phyloP scores from a whole-genome alignment of 2,113 vertebrate species.

The Chaetops frenatus region DNA sequence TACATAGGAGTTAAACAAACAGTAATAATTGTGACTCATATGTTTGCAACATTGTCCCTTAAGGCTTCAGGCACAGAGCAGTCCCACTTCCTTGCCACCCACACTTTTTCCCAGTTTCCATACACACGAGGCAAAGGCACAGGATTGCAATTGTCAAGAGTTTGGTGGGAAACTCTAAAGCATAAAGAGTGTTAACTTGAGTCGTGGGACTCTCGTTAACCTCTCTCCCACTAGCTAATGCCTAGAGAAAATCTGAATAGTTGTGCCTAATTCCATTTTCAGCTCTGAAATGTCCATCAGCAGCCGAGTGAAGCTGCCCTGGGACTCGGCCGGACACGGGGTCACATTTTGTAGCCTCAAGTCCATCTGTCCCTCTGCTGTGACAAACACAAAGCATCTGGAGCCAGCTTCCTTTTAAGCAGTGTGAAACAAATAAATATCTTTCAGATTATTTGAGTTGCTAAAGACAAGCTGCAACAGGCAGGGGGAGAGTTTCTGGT shows the following conservation, averaged over 20 bases:
- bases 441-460: not conserved
- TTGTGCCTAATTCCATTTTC: not conserved
- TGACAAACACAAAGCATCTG: not conserved
- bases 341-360: not conserved
- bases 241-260: not conserved
- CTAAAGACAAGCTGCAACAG: not conserved
- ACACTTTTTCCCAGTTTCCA: not conserved
- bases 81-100: conserved; percentile 24
- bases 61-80: not conserved
- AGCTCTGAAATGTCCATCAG: not conserved
- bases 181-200: not conserved
- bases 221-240: not conserved
- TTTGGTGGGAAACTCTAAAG: conserved; percentile 14
- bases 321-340: not conserved
- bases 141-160: conserved; percentile 5
- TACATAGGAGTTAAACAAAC: conserved; percentile 1
- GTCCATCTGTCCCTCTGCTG: not conserved
- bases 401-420: not conserved
- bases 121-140: not conserved
- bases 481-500: not conserved
- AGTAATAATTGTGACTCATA: conserved; percentile 14
- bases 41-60: conserved; percentile 23
- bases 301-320: not conserved
- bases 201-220: not conserved
- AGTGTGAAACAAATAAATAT: not conserved